A percentile compares a stretch with the other conserved stretches of the same genome.
These are phyloP conservation scores for Macropus fuliginosus DNA, from an alignment of 2,797 vertebrate genomes.

Conservation along the genomic window DNA sequence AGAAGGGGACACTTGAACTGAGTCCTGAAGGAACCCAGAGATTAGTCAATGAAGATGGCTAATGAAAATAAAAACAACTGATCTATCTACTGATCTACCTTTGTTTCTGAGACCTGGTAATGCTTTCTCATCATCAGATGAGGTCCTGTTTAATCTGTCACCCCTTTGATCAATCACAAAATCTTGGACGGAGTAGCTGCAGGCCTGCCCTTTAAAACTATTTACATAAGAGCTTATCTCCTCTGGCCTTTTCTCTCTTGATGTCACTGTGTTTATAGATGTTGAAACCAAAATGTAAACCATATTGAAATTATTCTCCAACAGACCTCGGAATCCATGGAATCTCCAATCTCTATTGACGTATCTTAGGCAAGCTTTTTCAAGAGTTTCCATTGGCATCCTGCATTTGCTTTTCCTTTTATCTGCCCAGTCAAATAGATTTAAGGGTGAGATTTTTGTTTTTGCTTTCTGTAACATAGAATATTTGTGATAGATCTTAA, in stretches of 20 bases:
- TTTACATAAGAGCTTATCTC: slow-evolving; percentile 52
- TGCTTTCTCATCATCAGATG: background rate
- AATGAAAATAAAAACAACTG: background rate
- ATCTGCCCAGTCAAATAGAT: slow-evolving; percentile 25
- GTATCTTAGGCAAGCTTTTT: slow-evolving; percentile 37
- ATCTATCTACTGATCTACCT: fast-evolving
- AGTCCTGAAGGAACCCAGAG: background rate
- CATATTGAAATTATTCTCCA: background rate
- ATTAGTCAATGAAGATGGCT: background rate
- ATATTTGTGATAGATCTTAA: slow-evolving; percentile 4
- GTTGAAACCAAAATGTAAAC: slow-evolving; percentile 52
- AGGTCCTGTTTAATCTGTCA: background rate
- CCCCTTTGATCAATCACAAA: background rate
- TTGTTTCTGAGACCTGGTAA: background rate
- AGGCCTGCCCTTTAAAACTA: slow-evolving; percentile 3
- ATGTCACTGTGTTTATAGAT: slow-evolving; percentile 61
- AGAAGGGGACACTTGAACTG: background rate
- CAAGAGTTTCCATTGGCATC: slow-evolving; percentile 6
- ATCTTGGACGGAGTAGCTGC: background rate
- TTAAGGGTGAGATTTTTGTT: background rate
- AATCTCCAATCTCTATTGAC: slow-evolving; percentile 21
- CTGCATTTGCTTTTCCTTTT: slow-evolving; percentile 34
- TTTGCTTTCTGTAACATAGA: slow-evolving; percentile 50
- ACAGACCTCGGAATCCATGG: background rate
- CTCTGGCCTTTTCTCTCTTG: background rate